Base-by-base conservation (phyloP, 2,888 invertebrate species). In the Tillus elongatus region DNA sequence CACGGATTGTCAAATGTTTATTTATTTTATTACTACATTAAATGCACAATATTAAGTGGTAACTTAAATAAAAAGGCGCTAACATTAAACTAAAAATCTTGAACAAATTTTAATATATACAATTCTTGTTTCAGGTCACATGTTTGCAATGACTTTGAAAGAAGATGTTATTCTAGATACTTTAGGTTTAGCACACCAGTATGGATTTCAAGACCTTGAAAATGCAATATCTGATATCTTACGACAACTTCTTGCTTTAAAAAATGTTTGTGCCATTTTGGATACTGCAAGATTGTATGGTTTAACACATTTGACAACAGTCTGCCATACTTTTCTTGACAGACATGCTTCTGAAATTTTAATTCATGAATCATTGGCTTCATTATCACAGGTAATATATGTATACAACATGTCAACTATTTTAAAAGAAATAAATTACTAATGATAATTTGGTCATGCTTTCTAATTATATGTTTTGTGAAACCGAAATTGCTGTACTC, bases 191-290 rank as follows among this genome's bases (percentile, higher is more conserved):
- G 89, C 95, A 19, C 92, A 98, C 70, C 86, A 93, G 62, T 98
- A 93, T 69, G 93, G 93, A 40, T 95, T 98, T 68, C 77, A 74
- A 40, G 89, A 92, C 63, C 66, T 98, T 48, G 95, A 97, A 71
- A 69, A 78, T 0, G 82, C 93, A 15, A 87, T 98, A 49, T 93
- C 93, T 0, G 90, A 95, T 55, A 93, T 93, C 66, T 70, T 98
- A 50, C 79, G 87, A 46, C 87, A 90, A 59, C 81, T 89, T 55
- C 71, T 98, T 39, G 85, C 84, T 35, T 73, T 88, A 35, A 74
- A 80, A 53, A 98, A 96, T 67, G 90, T 95, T 1, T 96, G 95
- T 66, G 76, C 86, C n/a, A 88, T 98, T 50, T 80, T 92, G 50
- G 95, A 96, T 61, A 86, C 92, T 1, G 92, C 96, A 9, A 77